Evolutionary conservation across 1,140 invertebrate species (phyloP), one percentile per base, ranked within the genome.

Genomic region (Conus betulinus): DNA sequence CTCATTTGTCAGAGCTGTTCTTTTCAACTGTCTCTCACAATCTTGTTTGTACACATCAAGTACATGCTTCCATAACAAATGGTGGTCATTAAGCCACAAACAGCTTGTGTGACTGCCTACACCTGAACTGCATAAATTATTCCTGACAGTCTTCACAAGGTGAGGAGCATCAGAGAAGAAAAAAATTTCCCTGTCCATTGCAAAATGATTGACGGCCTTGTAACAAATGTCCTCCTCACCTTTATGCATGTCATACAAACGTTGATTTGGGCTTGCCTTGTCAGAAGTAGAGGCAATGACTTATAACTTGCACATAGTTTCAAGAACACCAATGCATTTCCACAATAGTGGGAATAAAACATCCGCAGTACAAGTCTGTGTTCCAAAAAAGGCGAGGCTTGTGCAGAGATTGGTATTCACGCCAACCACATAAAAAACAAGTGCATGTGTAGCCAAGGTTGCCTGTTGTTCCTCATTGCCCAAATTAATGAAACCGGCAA

Each of bases 101-200:
- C 1, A 52, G n/a, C 15, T 17, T 52, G 55, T 51, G n/a, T 20
- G 10, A 25, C 57, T 87, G 39, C 25, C 17, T 57, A 0, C 3
- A 23, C 86, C 76, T 55, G 51, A 57, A 8, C 17, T 79, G 23
- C 20, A 27, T 20, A 87, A 57, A 51, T 87, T 79, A 51, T 87
- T 87, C n/a, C 86, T 79, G 3, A 81, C 63, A n/a, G 86, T 87
- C 52, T 87, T 87, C 15, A 81, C n/a, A 4, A 87, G 60, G 39
- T 87, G 86, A 20, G 86, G 86, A 25, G 53, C 67, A 39, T 87
- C 86, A n/a, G 86, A 87, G 8, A 87, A 60, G 76, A 87, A 87
- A 63, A n/a, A 87, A 60, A 87, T 87, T 5, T 57, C 23, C 15
- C 86, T 78, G 20, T 78, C 51, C 3, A 1, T 15, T 11, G 86